Conservation (phyloP, 2,797 vertebrate species). For the Hoplostethus mediterraneus region DNA sequence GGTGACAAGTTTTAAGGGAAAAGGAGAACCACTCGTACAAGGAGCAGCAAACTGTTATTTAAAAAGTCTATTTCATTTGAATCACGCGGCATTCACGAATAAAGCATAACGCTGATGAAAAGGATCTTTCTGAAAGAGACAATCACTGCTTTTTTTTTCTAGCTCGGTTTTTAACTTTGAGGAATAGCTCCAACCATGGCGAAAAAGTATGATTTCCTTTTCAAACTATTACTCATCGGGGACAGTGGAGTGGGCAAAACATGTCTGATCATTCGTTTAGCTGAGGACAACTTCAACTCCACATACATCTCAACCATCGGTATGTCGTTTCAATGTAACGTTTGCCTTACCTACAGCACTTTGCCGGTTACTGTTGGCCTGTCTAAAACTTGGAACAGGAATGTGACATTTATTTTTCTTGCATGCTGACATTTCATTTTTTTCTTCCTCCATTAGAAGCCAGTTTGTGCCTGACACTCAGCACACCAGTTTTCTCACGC, state of each 20-base stretch:
- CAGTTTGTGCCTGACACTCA: background rate
- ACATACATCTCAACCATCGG: conserved; percentile 98
- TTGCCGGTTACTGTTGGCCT: conserved; percentile 15
- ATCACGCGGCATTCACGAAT: background rate
- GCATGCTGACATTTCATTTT: conserved; percentile 37
- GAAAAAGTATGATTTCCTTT: conserved; percentile 97
- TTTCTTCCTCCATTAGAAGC: conserved; percentile 16
- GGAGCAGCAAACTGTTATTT: conserved; percentile 16
- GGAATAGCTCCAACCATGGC: conserved; percentile 83
- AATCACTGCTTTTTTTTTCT: background rate
- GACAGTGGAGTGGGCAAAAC: conserved; percentile 98
- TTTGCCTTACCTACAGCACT: conserved; percentile 7
- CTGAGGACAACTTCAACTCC: conserved; percentile 95
- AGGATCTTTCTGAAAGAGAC: conserved; percentile 4
- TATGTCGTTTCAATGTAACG: conserved; percentile 72
- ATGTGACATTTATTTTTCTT: conserved; percentile 11
- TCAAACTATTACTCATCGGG: conserved; percentile 94
- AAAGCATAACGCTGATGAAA: conserved; percentile 22
- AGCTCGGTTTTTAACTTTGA: conserved; percentile 13
- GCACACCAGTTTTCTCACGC: conserved; percentile 56
- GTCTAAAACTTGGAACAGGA: conserved; percentile 16
- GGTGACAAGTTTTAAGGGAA: conserved; percentile 69
- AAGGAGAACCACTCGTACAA: conserved; percentile 21
- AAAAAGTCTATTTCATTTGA: background rate
- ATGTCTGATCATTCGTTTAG: conserved; percentile 95